Percentiles rank a stretch among this genome's conserved stretches.
Evolutionary conservation across 2,797 vertebrate genomes (phyloP).

Genomic region (Sylvia borin): DNA sequence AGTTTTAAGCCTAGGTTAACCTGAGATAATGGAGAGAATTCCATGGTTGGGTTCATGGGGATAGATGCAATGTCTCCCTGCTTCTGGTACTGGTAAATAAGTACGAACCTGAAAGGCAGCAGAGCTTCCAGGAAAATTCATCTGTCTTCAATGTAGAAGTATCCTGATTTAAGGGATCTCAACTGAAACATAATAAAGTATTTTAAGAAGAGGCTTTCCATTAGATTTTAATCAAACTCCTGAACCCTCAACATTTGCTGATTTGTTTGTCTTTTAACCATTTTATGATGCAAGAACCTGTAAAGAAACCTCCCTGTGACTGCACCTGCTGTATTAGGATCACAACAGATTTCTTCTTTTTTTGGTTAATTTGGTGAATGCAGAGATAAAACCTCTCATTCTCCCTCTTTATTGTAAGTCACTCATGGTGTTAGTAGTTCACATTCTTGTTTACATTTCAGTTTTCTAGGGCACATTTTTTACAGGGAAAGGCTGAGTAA

Average conservation of each 20-base stretch:
- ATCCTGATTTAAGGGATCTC: not conserved
- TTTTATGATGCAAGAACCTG: not conserved
- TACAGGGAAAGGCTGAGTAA: not conserved
- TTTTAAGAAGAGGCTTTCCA: not conserved
- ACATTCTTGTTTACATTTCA: not conserved
- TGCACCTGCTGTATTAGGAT: not conserved
- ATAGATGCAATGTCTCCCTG: not conserved
- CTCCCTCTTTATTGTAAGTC: not conserved
- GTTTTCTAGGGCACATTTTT: not conserved
- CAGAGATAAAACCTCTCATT: not conserved
- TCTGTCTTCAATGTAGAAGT: not conserved
- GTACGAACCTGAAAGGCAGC: not conserved
- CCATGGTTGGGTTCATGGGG: not conserved
- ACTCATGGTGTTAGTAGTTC: not conserved
- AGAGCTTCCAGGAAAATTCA: not conserved
- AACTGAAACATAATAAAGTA: not conserved
- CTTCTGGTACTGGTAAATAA: not conserved
- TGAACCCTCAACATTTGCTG: not conserved
- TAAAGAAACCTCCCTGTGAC: not conserved
- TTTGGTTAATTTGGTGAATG: not conserved
- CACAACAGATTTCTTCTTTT: not conserved
- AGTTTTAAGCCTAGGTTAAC: not conserved
- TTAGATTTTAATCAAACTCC: not conserved
- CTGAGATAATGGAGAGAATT: not conserved
- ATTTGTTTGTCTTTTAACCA: fast-evolving